A percentile compares a stretch with the other conserved stretches of the same genome.
Evolutionary conservation across 2,797 vertebrate genomes (phyloP).

Genomic region (Lutjanus argentimaculatus): DNA sequence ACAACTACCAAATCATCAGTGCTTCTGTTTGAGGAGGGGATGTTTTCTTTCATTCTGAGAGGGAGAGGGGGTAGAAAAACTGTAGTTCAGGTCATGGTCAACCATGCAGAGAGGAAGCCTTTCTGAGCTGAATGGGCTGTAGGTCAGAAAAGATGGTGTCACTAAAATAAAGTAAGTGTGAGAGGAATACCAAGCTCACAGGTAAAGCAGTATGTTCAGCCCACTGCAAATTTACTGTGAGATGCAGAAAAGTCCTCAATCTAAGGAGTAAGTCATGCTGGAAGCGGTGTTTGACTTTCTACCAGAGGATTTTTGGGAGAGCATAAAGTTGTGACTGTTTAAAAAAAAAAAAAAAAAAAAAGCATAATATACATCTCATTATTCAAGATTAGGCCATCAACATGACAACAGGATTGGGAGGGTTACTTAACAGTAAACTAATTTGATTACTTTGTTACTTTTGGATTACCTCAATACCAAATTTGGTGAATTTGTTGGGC

Average conservation of each 20-base stretch:
- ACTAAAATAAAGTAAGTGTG: constrained; percentile 23
- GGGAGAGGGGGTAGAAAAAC: constrained; percentile 2
- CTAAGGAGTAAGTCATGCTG: background rate
- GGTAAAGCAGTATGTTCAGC: background rate
- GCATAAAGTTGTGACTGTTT: background rate
- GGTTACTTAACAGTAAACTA: too few relatives aligned
- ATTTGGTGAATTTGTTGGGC: too few relatives aligned
- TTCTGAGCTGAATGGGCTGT: constrained; percentile 6
- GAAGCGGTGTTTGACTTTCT: background rate
- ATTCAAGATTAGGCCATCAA: background rate
- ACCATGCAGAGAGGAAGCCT: constrained; percentile 15
- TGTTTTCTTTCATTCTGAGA: background rate
- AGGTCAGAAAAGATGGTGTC: constrained; percentile 21
- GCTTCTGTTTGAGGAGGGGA: background rate
- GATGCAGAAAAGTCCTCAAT: background rate
- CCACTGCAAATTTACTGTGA: background rate
- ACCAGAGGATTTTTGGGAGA: background rate
- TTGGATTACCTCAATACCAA: too few relatives aligned
- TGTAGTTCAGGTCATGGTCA: constrained; percentile 26
- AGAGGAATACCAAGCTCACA: constrained; percentile 14
- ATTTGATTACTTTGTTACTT: too few relatives aligned
- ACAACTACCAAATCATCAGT: constrained; percentile 17
- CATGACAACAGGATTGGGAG: background rate
- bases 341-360: too few relatives aligned
- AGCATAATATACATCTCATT: background rate